Conservation (phyloP, 2,888 invertebrate genomes). For the Philereme transversata region DNA sequence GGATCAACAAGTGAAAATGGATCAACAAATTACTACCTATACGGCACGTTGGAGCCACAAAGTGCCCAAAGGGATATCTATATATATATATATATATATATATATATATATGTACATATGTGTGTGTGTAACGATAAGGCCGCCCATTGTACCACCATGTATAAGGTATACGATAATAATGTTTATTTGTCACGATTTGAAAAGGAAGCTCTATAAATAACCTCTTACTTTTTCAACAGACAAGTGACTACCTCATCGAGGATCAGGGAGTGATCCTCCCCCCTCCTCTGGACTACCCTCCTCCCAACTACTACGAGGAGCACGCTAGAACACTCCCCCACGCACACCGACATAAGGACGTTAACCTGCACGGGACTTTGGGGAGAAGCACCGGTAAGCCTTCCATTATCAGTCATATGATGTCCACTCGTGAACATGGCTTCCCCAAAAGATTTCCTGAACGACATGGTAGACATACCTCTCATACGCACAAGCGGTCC, state of each 20-base stretch:
- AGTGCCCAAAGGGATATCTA: too few relatives aligned
- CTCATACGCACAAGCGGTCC: too few relatives aligned
- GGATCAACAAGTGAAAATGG: too few relatives aligned
- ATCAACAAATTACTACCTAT: too few relatives aligned
- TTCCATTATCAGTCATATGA: not conserved
- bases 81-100: too few relatives aligned
- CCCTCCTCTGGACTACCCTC: conserved; percentile 88
- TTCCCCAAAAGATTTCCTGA: not conserved
- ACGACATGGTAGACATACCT: too few relatives aligned
- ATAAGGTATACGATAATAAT: too few relatives aligned
- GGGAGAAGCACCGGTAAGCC: conserved; percentile 78
- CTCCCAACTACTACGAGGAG: conserved; percentile 81
- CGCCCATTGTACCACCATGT: too few relatives aligned
- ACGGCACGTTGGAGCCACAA: too few relatives aligned
- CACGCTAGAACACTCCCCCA: conserved; percentile 81
- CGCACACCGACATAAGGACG: conserved; percentile 83
- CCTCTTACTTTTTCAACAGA: conserved; percentile 39
- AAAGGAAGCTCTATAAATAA: not conserved
- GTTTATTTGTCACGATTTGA: too few relatives aligned
- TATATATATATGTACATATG: too few relatives aligned
- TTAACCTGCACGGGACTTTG: conserved; percentile 78
- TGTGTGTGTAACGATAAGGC: too few relatives aligned
- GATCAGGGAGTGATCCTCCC: conserved; percentile 78
- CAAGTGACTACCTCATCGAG: conserved; percentile 84
- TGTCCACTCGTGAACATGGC: not conserved